These are phyloP conservation scores for Zapornia atra DNA, from an alignment of 2,113 vertebrate species.

Conservation along the genomic window DNA sequence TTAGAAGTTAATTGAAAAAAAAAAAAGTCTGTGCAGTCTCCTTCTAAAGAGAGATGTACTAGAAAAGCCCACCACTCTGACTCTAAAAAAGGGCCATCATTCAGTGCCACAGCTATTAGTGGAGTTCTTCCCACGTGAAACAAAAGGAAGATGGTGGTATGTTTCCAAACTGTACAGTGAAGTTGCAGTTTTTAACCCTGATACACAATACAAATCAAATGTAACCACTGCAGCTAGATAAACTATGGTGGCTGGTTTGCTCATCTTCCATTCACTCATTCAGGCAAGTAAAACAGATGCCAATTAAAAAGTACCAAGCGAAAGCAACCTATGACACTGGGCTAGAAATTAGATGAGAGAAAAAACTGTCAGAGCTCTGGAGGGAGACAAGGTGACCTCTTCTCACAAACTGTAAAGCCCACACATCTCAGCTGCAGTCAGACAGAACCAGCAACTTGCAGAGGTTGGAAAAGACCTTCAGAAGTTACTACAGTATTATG, in stretches of 20 bases:
- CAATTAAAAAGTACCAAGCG: not conserved
- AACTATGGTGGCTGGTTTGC: not conserved
- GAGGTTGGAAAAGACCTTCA: not conserved
- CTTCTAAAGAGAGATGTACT: not conserved
- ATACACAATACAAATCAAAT: not conserved
- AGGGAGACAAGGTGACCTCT: not conserved
- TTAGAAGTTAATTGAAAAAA: not conserved
- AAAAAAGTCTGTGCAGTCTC: not conserved
- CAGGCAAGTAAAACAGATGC: not conserved
- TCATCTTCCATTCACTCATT: not conserved
- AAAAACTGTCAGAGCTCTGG: not conserved
- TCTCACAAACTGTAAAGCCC: rapidly evolving
- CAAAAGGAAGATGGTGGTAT: not conserved
- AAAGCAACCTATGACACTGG: not conserved
- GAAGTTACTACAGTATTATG: not conserved
- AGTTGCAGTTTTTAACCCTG: not conserved
- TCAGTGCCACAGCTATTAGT: not conserved
- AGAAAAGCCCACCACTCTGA: not conserved
- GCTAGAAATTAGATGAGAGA: not conserved
- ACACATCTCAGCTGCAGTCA: not conserved
- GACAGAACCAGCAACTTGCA: not conserved
- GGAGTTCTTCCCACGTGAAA: not conserved
- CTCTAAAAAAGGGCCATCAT: not conserved
- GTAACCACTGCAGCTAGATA: not conserved
- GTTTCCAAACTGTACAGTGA: not conserved